A percentile compares a stretch with the other conserved stretches of the same genome.
Evolutionary conservation across 2,113 vertebrate species (phyloP).

Genomic region (Ibidorhyncha struthersii): DNA sequence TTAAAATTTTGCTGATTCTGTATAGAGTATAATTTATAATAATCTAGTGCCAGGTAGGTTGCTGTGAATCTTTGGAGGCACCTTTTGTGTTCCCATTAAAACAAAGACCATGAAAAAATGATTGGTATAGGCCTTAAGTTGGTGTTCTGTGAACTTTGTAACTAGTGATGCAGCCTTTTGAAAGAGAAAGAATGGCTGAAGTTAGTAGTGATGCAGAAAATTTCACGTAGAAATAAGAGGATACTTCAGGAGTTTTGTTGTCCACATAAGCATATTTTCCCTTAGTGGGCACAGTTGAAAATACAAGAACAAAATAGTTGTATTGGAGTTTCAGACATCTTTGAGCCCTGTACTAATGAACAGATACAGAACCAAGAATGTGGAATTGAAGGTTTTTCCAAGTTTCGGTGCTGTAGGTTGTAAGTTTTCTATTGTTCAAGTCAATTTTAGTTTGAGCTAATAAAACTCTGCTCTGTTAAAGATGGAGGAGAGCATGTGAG

Average conservation of each 20-base stretch:
- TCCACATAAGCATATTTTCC: neutral
- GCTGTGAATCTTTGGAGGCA: neutral
- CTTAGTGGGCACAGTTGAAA: neutral
- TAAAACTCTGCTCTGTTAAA: neutral
- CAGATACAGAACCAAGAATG: neutral
- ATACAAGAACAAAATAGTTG: neutral
- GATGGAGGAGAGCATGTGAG: neutral
- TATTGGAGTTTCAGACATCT: neutral
- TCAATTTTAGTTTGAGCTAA: neutral
- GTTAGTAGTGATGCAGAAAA: neutral
- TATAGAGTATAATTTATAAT: neutral
- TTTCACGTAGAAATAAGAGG: neutral
- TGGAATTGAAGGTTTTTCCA: neutral
- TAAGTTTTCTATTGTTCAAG: neutral
- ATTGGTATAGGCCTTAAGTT: neutral
- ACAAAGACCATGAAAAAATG: neutral
- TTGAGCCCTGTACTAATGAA: neutral
- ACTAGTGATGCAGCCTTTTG: neutral
- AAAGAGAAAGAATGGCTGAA: neutral
- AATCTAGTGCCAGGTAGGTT: neutral
- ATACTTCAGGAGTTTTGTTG: neutral
- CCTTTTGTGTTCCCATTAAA: neutral
- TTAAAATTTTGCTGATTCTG: neutral
- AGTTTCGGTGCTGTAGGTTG: neutral
- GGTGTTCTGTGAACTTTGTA: neutral